A percentile compares a stretch with the other conserved stretches of the same genome.
These are phyloP conservation scores for Felis chaus DNA, from an alignment of 2,113 vertebrate species.

Conservation along the genomic window DNA sequence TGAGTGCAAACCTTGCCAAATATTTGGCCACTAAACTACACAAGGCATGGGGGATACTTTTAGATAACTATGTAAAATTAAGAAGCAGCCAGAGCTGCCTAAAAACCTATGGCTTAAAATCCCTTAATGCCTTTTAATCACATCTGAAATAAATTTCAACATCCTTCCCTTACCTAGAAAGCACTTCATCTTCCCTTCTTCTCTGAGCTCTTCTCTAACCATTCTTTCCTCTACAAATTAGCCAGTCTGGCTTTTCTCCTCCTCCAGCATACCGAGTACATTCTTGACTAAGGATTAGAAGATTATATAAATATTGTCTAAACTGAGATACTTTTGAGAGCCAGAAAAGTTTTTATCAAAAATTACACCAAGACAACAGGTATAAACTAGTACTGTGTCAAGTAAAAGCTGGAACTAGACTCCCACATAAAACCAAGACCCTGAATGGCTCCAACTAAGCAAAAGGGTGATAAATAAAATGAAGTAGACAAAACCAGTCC, in stretches of 20 bases:
- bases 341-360: background rate
- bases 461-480: constrained; percentile 9
- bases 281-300: background rate
- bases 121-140: background rate
- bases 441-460: background rate
- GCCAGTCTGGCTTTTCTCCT: background rate
- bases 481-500: background rate
- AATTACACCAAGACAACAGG: background rate
- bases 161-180: background rate
- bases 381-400: background rate
- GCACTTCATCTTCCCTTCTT: background rate
- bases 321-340: background rate
- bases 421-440: background rate
- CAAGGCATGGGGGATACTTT: background rate
- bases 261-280: background rate
- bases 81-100: background rate
- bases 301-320: background rate
- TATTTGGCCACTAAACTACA: background rate
- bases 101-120: constrained; percentile 7
- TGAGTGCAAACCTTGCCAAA: background rate
- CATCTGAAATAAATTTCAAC: background rate
- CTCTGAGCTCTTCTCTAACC: background rate
- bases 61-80: background rate
- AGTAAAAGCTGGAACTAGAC: background rate
- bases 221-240: background rate